These are phyloP conservation scores for Phaonia tiefii DNA, from an alignment of 2,888 invertebrate species.

Conservation along the genomic window DNA sequence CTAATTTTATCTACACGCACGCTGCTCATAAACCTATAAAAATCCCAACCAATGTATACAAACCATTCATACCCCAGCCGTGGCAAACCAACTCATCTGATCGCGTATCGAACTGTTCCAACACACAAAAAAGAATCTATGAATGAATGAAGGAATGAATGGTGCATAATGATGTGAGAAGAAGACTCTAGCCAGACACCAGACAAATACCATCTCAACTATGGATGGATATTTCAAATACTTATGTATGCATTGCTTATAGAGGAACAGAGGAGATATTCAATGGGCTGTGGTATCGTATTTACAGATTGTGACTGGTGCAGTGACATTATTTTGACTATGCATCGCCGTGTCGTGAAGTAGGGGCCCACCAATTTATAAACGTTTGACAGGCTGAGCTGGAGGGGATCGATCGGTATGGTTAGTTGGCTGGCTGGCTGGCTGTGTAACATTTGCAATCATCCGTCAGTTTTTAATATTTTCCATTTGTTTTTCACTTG, in stretches of 20 bases:
- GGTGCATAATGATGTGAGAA: slow-evolving; percentile 64
- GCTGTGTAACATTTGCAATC: slow-evolving; percentile 67
- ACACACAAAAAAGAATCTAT: slow-evolving; percentile 8
- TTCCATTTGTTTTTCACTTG: slow-evolving; percentile 75
- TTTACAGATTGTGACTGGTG: slow-evolving; percentile 10
- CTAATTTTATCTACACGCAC: slow-evolving; percentile 64
- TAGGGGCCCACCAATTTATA: slow-evolving; percentile 64
- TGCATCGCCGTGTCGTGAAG: slow-evolving; percentile 23
- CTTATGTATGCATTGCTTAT: neutral
- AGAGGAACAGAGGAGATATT: neutral
- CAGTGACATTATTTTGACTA: slow-evolving; percentile 35
- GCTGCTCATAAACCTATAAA: slow-evolving; percentile 45
- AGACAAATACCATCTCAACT: neutral
- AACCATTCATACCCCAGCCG: neutral
- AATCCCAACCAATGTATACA: slow-evolving; percentile 40
- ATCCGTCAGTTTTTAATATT: slow-evolving; percentile 79
- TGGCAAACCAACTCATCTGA: neutral
- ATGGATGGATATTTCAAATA: slow-evolving; percentile 12
- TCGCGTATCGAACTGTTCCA: neutral
- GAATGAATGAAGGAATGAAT: slow-evolving; percentile 55
- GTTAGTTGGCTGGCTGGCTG: slow-evolving; percentile 26
- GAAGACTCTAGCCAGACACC: slow-evolving; percentile 62
- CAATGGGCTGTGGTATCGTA: slow-evolving; percentile 17
- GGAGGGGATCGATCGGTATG: slow-evolving; percentile 16
- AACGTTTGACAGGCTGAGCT: slow-evolving; percentile 54